Evolutionary conservation across 2,888 invertebrate genomes (phyloP), one percentile per base, ranked within the genome.

Genomic region (Drosophila helvetica): DNA sequence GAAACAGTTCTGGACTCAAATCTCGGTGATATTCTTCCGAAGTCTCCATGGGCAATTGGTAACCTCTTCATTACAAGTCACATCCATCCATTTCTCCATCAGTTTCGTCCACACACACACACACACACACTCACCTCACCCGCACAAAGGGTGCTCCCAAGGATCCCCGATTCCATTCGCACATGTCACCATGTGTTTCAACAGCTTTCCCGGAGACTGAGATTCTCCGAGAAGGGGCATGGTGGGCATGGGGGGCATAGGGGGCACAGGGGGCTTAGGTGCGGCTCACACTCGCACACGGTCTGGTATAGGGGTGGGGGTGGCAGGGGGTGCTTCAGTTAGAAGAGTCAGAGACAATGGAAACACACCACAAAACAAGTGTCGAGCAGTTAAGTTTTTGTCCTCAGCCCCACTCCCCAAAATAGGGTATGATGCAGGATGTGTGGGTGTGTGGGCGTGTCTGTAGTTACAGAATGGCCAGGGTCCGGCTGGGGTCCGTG

Each of bases 301-400:
- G 63, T 68, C 50, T 30, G 56, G 17, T 47, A 54, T 53, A 50
- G 66, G 55, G 68, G n/a, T n/a, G 3, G 3, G 8, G 51, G 22
- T 22, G 22, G 22, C 5, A 22, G 22, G 42, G 25, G 7, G 18
- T 15, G 15, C 33, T 38, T 38, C 33, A 6, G 33, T 12, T 38
- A 5, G 33, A 61, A 43, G 12, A 17, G 70, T 27, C 33, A 42
- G 53, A 53, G 64, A 87, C 86, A 79, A 77, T 85, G 67, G 68
- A 86, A 77, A 85, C 88, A 87, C 74, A 81, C 88, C 88, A 87
- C 83, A 83, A 85, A 83, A 83, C 83, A 83, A 83, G 83, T 83
- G 83, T 83, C 86, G 77, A 67, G 79, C 83, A 87, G 82, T 83
- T 83, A 87, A 83, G 88, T 83, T 87, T 83, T 85, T 87, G 79